These are phyloP conservation scores for Hypothenemus hampei DNA, from an alignment of 1,140 invertebrate genomes.

Conservation along the genomic window DNA sequence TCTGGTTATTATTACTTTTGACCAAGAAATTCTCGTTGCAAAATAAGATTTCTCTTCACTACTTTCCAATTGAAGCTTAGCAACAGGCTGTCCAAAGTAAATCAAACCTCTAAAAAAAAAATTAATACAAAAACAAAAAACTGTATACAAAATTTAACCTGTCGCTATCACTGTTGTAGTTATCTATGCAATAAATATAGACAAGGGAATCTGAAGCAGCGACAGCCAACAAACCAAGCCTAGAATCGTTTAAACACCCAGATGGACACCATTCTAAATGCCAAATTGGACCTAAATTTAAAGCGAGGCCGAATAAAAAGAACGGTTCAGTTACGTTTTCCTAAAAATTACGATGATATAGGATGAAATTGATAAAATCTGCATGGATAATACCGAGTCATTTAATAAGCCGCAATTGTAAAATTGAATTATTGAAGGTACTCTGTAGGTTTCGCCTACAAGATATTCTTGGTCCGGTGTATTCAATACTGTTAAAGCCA, in stretches of 20 bases:
- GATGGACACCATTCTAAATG: slow-evolving; percentile 72
- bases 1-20: slow-evolving; percentile 33
- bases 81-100: slow-evolving; percentile 39
- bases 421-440: slow-evolving; percentile 54
- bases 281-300: slow-evolving; percentile 64
- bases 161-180: slow-evolving; percentile 16
- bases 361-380: no score
- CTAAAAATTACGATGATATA: slow-evolving; percentile 13
- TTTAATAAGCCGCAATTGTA: slow-evolving; percentile 53
- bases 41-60: slow-evolving; percentile 28
- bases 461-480: slow-evolving; percentile 47
- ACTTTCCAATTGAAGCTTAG: slow-evolving; percentile 34
- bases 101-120: slow-evolving; percentile 31
- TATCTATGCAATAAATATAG: slow-evolving; percentile 57
- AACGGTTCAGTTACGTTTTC: slow-evolving; percentile 31
- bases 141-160: slow-evolving; percentile 21
- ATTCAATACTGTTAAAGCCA: slow-evolving; percentile 52
- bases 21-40: slow-evolving; percentile 42
- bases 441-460: slow-evolving; percentile 42
- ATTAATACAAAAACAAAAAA: neutral
- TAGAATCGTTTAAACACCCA: slow-evolving; percentile 49
- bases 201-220: slow-evolving; percentile 60
- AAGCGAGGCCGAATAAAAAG: slow-evolving; percentile 54
- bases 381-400: no score
- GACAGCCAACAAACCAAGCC: slow-evolving; percentile 65